phyloP scores from a whole-genome alignment of 2,797 vertebrate genomes.

The Malurus splendens region DNA sequence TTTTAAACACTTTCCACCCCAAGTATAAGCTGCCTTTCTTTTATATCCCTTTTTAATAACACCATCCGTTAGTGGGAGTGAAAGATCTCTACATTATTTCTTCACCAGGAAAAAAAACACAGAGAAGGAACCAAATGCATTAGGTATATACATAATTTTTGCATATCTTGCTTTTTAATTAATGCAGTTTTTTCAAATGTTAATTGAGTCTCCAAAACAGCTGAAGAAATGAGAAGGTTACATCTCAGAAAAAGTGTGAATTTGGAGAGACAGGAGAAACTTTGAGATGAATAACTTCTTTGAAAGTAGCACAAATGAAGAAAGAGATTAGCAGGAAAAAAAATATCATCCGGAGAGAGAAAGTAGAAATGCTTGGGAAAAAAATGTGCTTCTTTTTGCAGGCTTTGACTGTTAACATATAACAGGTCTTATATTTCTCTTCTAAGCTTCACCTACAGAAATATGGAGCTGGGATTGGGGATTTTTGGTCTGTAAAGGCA shows the following conservation, averaged over 20 bases:
- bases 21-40: not conserved
- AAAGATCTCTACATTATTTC: not conserved
- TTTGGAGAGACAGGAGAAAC: not conserved
- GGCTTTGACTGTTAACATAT: not conserved
- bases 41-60: not conserved
- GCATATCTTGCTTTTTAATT: not conserved
- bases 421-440: not conserved
- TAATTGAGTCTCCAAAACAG: not conserved
- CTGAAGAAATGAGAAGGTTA: not conserved
- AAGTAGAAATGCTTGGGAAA: not conserved
- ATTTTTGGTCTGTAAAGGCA: not conserved
- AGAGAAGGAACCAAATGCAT: not conserved
- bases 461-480: not conserved
- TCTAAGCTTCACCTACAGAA: not conserved
- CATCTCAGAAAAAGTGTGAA: not conserved
- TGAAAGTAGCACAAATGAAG: not conserved
- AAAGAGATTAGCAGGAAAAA: not conserved
- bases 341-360: not conserved
- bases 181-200: not conserved
- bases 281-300: not conserved
- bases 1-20: not conserved
- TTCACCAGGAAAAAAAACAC: not conserved
- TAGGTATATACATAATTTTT: not conserved
- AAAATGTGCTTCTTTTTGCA: not conserved
- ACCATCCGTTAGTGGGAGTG: rapidly evolving